Evolutionary conservation across 2,888 invertebrate genomes (phyloP).

Genomic region (Idaea aversata): DNA sequence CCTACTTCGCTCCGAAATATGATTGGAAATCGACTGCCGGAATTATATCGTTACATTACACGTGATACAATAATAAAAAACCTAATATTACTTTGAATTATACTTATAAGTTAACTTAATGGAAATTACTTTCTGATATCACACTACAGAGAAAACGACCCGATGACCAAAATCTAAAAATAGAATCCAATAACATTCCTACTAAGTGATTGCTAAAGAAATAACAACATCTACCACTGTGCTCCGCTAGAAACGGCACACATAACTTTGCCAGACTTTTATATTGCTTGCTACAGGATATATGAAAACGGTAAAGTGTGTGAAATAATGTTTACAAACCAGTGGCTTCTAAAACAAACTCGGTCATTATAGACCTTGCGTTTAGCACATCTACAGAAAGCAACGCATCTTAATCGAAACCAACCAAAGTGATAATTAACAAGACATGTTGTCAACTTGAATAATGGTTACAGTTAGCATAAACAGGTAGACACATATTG

Average conservation of each 20-base stretch:
- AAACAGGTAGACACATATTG: neutral
- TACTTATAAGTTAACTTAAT: neutral
- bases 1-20: slow-evolving; percentile 7
- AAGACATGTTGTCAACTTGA: slow-evolving; percentile 14
- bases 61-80: slow-evolving; percentile 10
- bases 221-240: neutral
- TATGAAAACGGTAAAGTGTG: neutral
- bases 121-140: neutral
- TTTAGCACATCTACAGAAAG: slow-evolving; percentile 23
- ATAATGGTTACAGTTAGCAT: slow-evolving; percentile 18
- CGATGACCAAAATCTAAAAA: neutral
- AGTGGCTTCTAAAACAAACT: slow-evolving; percentile 18
- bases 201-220: neutral
- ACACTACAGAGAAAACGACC: neutral
- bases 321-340: slow-evolving; percentile 1
- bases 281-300: neutral
- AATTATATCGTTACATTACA: neutral
- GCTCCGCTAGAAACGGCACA: neutral
- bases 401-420: slow-evolving; percentile 26
- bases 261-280: neutral
- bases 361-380: slow-evolving; percentile 20
- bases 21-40: neutral
- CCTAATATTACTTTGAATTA: neutral
- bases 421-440: slow-evolving; percentile 23
- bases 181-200: neutral